These are phyloP conservation scores for Pycnonotus jocosus DNA, from an alignment of 2,113 vertebrate species.

Conservation along the genomic window DNA sequence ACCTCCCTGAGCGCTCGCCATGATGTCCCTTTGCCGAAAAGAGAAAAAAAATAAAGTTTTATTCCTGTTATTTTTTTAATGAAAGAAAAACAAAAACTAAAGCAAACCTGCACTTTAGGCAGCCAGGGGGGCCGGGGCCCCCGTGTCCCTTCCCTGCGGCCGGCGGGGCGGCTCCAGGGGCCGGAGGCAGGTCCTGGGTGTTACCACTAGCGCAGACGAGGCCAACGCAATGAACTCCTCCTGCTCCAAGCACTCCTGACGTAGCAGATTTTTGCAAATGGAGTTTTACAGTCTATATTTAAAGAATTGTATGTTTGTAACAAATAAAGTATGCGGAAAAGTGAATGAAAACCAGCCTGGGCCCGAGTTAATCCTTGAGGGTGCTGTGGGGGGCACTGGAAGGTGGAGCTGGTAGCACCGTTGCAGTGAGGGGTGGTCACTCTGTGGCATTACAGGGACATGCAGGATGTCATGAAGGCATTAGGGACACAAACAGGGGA, in stretches of 20 bases:
- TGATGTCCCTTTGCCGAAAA: constrained; percentile 70
- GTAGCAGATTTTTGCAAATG: constrained; percentile 83
- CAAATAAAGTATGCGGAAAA: constrained; percentile 86
- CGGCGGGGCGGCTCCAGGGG: constrained; percentile 63
- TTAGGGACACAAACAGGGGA: no score
- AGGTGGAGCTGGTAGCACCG: not conserved
- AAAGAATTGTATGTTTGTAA: constrained; percentile 87
- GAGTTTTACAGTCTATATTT: constrained; percentile 88
- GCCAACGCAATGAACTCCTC: constrained; percentile 45
- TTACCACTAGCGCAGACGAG: constrained; percentile 72
- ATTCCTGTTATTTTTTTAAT: constrained; percentile 78
- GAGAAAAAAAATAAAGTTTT: constrained; percentile 64
- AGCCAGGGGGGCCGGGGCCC: constrained; percentile 56
- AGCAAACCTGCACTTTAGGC: constrained; percentile 77
- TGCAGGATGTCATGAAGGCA: not conserved
- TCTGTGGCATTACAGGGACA: not conserved
- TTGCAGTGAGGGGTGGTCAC: accelerated
- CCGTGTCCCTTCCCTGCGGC: constrained; percentile 6
- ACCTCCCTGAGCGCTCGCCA: not conserved
- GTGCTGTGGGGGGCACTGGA: accelerated
- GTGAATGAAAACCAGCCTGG: constrained; percentile 63
- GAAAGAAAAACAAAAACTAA: constrained; percentile 71
- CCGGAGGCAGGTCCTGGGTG: constrained; percentile 74
- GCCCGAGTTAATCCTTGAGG: not conserved
- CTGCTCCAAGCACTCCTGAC: constrained; percentile 78